Conservation (phyloP, 2,797 vertebrate species). For the Oryzias sinensis region DNA sequence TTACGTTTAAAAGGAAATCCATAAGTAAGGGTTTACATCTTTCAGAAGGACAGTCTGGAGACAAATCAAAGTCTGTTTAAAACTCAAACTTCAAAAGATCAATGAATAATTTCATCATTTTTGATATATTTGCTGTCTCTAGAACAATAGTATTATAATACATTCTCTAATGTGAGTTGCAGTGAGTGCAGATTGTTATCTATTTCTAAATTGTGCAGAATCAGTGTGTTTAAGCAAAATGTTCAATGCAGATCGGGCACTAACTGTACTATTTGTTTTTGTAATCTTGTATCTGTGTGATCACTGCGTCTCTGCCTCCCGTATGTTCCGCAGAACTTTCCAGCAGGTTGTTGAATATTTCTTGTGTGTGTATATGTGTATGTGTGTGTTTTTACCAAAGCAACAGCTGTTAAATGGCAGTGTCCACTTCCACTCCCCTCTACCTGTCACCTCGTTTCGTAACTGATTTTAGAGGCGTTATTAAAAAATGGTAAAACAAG, state of each 20-base stretch:
- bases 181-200: too few relatives aligned
- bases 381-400: slow-evolving; percentile 26
- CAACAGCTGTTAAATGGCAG: slow-evolving; percentile 70
- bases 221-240: too few relatives aligned
- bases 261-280: background rate
- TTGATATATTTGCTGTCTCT: too few relatives aligned
- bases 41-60: background rate
- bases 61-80: background rate
- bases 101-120: too few relatives aligned
- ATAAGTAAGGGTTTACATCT: slow-evolving; percentile 6
- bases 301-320: slow-evolving; percentile 32
- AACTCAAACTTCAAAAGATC: background rate
- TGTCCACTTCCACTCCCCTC: slow-evolving; percentile 40
- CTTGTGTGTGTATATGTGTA: slow-evolving; percentile 5
- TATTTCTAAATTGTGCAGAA: too few relatives aligned
- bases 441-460: slow-evolving; percentile 34
- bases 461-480: slow-evolving; percentile 44
- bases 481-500: slow-evolving; percentile 18
- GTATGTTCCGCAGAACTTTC: slow-evolving; percentile 47
- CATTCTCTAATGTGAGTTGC: too few relatives aligned
- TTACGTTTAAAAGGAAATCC: slow-evolving; percentile 21
- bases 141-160: too few relatives aligned
- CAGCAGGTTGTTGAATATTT: slow-evolving; percentile 21
- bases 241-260: background rate
- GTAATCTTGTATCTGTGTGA: slow-evolving; percentile 11